Evolutionary conservation across 2,888 invertebrate genomes (phyloP).

Genomic region (Emesis furor): DNA sequence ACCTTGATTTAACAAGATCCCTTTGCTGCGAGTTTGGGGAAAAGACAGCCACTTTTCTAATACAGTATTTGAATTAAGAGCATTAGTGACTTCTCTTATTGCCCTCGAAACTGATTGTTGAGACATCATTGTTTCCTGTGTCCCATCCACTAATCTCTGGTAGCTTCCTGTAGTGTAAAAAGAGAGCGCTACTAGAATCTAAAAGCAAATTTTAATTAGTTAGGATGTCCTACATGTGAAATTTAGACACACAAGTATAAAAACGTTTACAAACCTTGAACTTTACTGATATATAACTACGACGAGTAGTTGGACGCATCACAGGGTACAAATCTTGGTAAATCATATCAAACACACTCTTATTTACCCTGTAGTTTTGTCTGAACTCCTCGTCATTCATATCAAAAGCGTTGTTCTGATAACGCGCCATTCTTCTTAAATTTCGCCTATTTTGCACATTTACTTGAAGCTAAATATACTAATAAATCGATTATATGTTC

Average conservation of each 20-base stretch:
- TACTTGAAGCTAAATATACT: too few species aligned
- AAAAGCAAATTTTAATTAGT: neutral
- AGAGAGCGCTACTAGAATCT: conserved; percentile 28
- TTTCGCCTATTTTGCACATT: neutral
- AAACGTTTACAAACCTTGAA: conserved; percentile 21
- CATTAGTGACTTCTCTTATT: conserved; percentile 48
- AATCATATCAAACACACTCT: neutral
- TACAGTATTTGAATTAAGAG: conserved; percentile 29
- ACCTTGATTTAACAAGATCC: conserved; percentile 22
- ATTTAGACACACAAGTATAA: neutral
- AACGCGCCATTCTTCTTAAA: neutral
- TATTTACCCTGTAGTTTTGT: conserved; percentile 11
- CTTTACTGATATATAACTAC: conserved; percentile 18
- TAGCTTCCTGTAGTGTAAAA: conserved; percentile 58
- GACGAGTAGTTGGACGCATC: conserved; percentile 1
- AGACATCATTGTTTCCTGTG: conserved; percentile 44
- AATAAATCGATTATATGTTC: too few species aligned
- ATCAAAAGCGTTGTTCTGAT: neutral
- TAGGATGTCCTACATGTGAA: neutral
- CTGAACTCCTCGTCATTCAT: conserved; percentile 14
- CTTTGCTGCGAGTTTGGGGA: conserved; percentile 41
- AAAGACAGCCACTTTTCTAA: conserved; percentile 42
- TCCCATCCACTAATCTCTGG: conserved; percentile 48
- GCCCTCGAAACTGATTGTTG: conserved; percentile 57
- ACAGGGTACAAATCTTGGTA: neutral